These are phyloP conservation scores for Meriones psammophilus DNA, from an alignment of 2,797 vertebrate genomes.

Conservation along the genomic window DNA sequence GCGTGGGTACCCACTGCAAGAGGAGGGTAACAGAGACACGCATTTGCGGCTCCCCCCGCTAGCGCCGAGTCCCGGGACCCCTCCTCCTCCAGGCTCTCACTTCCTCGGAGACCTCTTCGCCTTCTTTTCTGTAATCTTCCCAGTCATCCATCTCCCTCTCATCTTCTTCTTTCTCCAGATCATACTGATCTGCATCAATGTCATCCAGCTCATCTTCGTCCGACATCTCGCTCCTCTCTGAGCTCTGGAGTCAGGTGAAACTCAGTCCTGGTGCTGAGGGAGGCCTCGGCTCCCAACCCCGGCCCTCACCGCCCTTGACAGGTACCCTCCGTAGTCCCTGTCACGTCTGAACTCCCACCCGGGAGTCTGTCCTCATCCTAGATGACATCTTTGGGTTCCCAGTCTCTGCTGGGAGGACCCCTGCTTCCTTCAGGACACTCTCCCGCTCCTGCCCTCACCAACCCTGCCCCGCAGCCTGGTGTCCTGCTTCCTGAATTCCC, in stretches of 20 bases:
- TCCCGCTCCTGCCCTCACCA: background rate
- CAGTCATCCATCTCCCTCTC: slow-evolving; percentile 66
- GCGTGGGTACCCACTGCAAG: slow-evolving; percentile 79
- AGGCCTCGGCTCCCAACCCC: background rate
- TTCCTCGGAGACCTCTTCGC: slow-evolving; percentile 69
- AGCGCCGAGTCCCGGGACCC: background rate
- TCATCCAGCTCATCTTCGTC: slow-evolving; percentile 80
- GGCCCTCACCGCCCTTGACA: background rate
- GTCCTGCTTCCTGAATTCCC: background rate
- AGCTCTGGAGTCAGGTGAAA: background rate
- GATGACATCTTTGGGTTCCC: background rate
- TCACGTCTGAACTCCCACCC: background rate
- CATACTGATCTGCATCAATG: slow-evolving; percentile 71
- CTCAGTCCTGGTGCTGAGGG: slow-evolving; percentile 29
- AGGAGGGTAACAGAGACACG: background rate
- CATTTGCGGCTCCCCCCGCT: background rate
- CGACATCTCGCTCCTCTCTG: slow-evolving; percentile 84
- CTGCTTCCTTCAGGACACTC: background rate
- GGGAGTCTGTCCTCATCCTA: background rate
- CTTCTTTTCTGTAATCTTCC: slow-evolving; percentile 56
- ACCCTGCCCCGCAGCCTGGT: background rate
- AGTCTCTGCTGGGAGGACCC: slow-evolving; percentile 15
- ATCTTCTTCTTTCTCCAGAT: slow-evolving; percentile 74
- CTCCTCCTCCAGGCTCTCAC: slow-evolving; percentile 68
- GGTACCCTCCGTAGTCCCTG: background rate